Conservation (phyloP, 2,888 invertebrate genomes). For the Lutraria lutraria region DNA sequence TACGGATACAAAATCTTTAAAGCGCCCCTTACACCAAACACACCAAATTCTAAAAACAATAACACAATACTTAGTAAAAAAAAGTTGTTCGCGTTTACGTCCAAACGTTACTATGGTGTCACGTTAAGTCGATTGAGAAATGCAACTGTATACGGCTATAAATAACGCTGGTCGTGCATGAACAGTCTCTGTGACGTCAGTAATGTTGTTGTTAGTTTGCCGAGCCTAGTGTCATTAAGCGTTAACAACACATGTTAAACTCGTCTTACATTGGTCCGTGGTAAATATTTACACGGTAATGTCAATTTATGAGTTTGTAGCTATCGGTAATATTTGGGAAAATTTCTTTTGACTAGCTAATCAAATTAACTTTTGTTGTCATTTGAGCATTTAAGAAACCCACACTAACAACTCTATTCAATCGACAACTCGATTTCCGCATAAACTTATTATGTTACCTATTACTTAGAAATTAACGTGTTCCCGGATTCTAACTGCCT, state of each 20-base stretch:
- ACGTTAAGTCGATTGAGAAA: background rate
- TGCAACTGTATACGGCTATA: background rate
- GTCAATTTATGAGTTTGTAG: background rate
- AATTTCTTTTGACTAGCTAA: background rate
- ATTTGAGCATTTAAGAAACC: background rate
- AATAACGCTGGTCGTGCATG: conserved; percentile 3
- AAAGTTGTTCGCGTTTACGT: background rate
- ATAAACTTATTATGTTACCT: background rate
- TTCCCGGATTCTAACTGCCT: background rate
- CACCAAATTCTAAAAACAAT: background rate
- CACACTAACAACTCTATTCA: background rate
- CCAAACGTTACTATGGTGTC: background rate
- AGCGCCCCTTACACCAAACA: background rate
- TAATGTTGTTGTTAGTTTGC: background rate
- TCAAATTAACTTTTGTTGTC: background rate
- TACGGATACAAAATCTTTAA: background rate
- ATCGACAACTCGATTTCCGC: background rate
- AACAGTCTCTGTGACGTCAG: background rate
- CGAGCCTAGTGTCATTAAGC: background rate
- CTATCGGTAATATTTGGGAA: background rate
- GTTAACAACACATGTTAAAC: background rate
- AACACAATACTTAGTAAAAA: background rate
- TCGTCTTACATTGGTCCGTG: background rate
- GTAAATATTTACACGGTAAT: background rate
- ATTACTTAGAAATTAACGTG: background rate